These are phyloP conservation scores for Heterocephalus glaber DNA, from an alignment of 2,113 vertebrate species.

Conservation along the genomic window DNA sequence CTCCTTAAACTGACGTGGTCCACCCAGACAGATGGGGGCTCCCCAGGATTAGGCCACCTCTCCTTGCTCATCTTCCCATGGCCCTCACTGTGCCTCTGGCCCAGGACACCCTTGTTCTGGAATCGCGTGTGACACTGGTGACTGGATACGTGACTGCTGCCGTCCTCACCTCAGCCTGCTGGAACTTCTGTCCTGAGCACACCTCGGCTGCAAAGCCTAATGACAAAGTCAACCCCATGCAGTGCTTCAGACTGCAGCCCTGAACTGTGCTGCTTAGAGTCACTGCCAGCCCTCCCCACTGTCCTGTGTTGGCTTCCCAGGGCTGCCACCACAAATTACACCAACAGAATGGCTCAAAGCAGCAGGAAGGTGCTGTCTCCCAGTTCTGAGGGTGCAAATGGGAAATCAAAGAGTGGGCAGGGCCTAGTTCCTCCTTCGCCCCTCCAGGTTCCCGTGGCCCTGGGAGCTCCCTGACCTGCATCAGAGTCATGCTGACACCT, in stretches of 20 bases:
- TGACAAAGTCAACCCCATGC: background rate
- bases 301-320: background rate
- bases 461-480: fast-evolving
- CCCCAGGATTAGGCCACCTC: background rate
- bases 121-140: background rate
- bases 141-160: background rate
- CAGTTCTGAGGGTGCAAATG: background rate
- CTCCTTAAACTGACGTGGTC: background rate
- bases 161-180: background rate
- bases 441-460: background rate
- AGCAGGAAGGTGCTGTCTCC: background rate
- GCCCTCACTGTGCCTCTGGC: background rate
- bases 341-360: fast-evolving
- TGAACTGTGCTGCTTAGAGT: background rate
- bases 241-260: background rate
- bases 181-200: background rate
- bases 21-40: background rate
- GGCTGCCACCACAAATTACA: background rate
- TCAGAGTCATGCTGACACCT: background rate
- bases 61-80: background rate
- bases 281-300: background rate
- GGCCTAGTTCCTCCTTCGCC: background rate
- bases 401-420: background rate
- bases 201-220: background rate
- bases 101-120: no score